phyloP scores from a whole-genome alignment of 2,113 vertebrate genomes.

The Takifugu flavidus region DNA sequence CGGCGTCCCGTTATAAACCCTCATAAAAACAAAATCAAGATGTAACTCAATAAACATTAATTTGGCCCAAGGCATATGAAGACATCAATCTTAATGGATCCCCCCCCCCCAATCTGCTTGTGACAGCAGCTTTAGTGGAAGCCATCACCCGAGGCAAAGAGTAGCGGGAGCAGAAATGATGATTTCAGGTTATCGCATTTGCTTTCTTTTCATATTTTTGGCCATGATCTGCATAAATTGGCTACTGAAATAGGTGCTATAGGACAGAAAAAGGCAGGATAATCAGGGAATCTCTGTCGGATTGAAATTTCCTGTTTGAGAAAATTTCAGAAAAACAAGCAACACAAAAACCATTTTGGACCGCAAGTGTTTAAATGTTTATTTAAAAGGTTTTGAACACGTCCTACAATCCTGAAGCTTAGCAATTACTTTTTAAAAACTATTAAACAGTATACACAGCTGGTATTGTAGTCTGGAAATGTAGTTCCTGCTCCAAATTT shows the following conservation, averaged over 20 bases:
- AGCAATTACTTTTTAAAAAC: no score
- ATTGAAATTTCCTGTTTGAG: neutral
- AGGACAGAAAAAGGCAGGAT: neutral
- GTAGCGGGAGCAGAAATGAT: neutral
- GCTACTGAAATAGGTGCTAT: neutral
- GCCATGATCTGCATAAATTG: no score
- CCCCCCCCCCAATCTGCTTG: neutral
- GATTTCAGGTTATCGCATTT: slow-evolving; percentile 8
- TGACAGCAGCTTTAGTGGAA: slow-evolving; percentile 25
- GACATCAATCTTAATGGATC: slow-evolving; percentile 50
- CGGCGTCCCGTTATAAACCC: slow-evolving; percentile 32
- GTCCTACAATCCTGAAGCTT: no score
- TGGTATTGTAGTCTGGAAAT: no score
- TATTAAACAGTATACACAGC: no score
- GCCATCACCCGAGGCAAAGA: slow-evolving; percentile 15
- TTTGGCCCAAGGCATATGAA: slow-evolving; percentile 59
- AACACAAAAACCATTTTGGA: no score
- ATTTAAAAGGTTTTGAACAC: no score
- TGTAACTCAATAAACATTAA: slow-evolving; percentile 55
- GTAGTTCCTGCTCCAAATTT: no score
- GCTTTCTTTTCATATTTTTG: slow-evolving; percentile 5
- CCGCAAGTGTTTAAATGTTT: no score
- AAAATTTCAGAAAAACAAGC: no score
- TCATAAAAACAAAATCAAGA: slow-evolving; percentile 48
- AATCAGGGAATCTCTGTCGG: neutral